phyloP scores from a whole-genome alignment of 2,113 vertebrate genomes.

The Apeltes quadracus region DNA sequence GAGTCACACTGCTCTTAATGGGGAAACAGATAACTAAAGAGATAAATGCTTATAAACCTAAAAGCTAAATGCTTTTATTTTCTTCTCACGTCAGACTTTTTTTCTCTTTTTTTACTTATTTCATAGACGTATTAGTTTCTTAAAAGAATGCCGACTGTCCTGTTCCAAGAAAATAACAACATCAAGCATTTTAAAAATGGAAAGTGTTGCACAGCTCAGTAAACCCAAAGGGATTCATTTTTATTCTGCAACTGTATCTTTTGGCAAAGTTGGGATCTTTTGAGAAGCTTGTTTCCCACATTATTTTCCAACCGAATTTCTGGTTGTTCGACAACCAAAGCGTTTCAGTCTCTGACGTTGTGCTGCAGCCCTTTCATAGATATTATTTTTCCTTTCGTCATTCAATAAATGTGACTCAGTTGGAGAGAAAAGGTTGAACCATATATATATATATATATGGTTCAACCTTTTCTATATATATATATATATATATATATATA shows the following conservation, averaged over 20 bases:
- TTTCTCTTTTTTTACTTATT: neutral
- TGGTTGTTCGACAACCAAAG: neutral
- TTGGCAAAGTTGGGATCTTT: neutral
- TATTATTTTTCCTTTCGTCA: conserved; percentile 9
- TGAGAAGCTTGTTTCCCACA: neutral
- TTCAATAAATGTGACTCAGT: conserved; percentile 1
- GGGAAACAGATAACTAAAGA: neutral
- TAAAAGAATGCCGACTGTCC: neutral
- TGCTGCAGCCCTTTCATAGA: conserved; percentile 19
- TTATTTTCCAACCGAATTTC: neutral
- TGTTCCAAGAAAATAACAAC: neutral
- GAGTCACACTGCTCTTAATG: neutral
- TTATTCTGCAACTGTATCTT: conserved; percentile 2
- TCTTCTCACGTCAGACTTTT: neutral
- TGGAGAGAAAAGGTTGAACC: no score
- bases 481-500: no score
- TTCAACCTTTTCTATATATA: no score
- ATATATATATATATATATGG: no score
- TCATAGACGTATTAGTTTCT: neutral
- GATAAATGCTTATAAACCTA: neutral
- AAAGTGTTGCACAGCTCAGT: neutral
- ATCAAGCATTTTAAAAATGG: neutral
- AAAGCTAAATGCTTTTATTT: conserved; percentile 6
- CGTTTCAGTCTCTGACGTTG: neutral
- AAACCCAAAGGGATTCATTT: neutral